These are phyloP conservation scores for Thamnaconus septentrionalis DNA, from an alignment of 2,113 vertebrate genomes.

Conservation along the genomic window DNA sequence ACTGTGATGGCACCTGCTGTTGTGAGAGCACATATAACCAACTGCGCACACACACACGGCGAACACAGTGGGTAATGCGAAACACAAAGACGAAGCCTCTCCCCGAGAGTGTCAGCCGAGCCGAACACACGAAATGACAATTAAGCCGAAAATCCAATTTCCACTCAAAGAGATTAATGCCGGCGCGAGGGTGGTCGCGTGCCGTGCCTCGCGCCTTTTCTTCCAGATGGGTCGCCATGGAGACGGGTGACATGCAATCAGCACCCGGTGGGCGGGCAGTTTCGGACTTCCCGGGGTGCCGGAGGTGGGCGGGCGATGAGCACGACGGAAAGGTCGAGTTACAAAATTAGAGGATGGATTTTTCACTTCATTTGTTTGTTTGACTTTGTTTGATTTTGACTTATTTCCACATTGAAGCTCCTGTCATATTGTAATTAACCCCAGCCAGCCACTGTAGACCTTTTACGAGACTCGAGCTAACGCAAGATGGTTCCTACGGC, in stretches of 20 bases:
- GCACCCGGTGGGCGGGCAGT: slow-evolving; percentile 12
- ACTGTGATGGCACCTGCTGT: slow-evolving; percentile 11
- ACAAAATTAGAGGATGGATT: neutral
- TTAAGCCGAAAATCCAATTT: slow-evolving; percentile 15
- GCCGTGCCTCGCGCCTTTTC: neutral
- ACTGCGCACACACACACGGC: slow-evolving; percentile 2
- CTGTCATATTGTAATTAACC: too few species aligned
- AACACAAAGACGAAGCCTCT: slow-evolving; percentile 7
- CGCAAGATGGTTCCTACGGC: too few species aligned
- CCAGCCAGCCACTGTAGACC: too few species aligned
- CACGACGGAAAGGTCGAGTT: neutral
- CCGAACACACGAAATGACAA: slow-evolving; percentile 19
- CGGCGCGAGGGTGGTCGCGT: neutral
- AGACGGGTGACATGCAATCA: slow-evolving; percentile 34
- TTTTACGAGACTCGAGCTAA: too few species aligned
- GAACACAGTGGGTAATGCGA: slow-evolving; percentile 20
- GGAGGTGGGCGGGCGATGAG: neutral
- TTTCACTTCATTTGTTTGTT: too few species aligned
- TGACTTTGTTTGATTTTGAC: too few species aligned
- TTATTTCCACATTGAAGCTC: too few species aligned
- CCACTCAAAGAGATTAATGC: slow-evolving; percentile 3
- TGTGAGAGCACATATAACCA: neutral
- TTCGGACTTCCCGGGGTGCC: slow-evolving; percentile 1
- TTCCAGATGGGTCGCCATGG: slow-evolving; percentile 45
- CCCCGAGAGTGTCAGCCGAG: slow-evolving; percentile 2